These are phyloP conservation scores for Heliconius sara DNA, from an alignment of 2,888 invertebrate species.

Conservation along the genomic window DNA sequence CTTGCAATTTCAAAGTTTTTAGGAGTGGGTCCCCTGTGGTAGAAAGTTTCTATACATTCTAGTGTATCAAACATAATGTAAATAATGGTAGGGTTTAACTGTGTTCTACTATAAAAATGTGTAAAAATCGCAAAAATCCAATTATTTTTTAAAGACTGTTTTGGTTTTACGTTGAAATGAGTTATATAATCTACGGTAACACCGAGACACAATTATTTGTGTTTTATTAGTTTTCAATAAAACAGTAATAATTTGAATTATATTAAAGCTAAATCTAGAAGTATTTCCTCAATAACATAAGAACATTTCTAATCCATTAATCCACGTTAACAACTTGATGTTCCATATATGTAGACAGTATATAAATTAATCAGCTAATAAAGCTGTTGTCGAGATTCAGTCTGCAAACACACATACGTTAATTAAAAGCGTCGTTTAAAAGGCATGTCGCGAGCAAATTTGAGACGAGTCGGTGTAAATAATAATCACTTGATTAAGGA, in stretches of 20 bases:
- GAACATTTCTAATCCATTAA: background rate
- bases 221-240: too few species aligned
- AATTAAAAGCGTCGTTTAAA: conserved; percentile 24
- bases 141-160: background rate
- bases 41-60: too few species aligned
- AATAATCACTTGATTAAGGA: conserved; percentile 11
- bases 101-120: background rate
- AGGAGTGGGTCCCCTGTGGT: too few species aligned
- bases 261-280: background rate
- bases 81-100: background rate
- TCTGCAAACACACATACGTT: conserved; percentile 20
- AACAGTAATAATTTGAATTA: too few species aligned
- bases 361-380: conserved; percentile 39
- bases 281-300: background rate
- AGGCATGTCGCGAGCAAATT: conserved; percentile 16
- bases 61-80: too few species aligned
- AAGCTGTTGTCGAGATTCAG: conserved; percentile 28
- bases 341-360: conserved; percentile 3
- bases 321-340: background rate
- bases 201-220: background rate
- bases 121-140: too few species aligned
- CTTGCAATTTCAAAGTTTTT: too few species aligned
- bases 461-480: background rate
- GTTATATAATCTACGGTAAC: background rate
- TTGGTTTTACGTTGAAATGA: background rate